A percentile compares a stretch with the other conserved stretches of the same genome.
phyloP scores from a whole-genome alignment of 37 sponge, comb jelly and placozoan species.

The Lycopodina hypogea region DNA sequence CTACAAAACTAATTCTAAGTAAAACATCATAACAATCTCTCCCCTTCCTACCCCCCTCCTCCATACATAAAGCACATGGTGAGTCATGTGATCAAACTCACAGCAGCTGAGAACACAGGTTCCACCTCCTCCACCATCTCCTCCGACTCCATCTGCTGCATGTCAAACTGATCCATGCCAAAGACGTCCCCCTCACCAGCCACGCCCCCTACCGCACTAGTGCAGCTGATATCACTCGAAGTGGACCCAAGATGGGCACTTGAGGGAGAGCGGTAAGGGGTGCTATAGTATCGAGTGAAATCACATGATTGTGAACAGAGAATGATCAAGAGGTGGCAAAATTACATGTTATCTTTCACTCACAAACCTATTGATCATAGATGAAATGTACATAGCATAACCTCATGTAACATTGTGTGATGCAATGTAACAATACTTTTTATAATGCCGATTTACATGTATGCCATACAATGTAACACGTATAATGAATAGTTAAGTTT shows the following conservation, averaged over 20 bases:
- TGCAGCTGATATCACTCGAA: constrained; percentile 4
- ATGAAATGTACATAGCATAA: too few relatives aligned
- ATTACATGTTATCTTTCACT: too few relatives aligned
- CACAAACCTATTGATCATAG: too few relatives aligned
- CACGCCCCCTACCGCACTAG: not conserved
- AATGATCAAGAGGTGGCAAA: not conserved
- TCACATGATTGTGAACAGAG: not conserved
- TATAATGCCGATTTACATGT: too few relatives aligned
- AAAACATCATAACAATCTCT: too few relatives aligned
- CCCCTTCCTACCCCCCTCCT: too few relatives aligned
- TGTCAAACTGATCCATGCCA: constrained; percentile 6
- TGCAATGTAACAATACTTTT: too few relatives aligned
- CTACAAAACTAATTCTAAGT: too few relatives aligned
- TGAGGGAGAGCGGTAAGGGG: constrained; percentile 12
- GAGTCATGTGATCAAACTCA: not conserved
- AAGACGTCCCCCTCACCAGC: not conserved
- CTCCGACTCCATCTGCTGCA: not conserved
- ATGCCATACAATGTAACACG: too few relatives aligned
- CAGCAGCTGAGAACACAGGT: constrained; percentile 12
- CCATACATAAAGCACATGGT: too few relatives aligned
- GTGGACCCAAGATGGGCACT: not conserved
- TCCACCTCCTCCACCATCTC: constrained; percentile 6
- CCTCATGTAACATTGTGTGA: too few relatives aligned
- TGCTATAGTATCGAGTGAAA: not conserved
- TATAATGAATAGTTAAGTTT: too few relatives aligned